Evolutionary conservation across 1,140 invertebrate species (phyloP).

Genomic region (Nasonia vitripennis): DNA sequence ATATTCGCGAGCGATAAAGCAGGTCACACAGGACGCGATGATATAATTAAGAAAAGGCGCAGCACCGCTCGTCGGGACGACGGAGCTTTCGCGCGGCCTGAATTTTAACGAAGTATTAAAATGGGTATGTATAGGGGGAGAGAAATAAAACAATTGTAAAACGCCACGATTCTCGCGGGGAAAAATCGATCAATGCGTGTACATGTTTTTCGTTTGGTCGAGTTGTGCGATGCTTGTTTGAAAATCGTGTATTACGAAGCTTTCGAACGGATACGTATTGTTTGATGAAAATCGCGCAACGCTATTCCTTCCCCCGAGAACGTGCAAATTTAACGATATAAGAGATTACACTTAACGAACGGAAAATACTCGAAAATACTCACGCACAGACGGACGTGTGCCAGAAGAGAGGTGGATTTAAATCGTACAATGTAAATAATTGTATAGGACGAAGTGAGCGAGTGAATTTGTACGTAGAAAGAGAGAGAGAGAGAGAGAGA

Average conservation of each 20-base stretch:
- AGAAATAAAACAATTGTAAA: not conserved
- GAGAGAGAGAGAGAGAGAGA: no score
- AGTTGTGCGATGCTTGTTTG: no score
- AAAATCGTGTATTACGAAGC: no score
- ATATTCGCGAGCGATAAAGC: slow-evolving; percentile 8
- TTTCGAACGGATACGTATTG: no score
- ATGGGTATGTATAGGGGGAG: not conserved
- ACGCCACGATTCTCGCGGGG: not conserved
- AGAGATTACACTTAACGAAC: slow-evolving; percentile 12
- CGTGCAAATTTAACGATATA: not conserved
- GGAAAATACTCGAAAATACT: not conserved
- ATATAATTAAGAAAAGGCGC: slow-evolving; percentile 18
- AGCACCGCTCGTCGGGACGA: not conserved
- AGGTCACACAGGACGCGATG: slow-evolving; percentile 12
- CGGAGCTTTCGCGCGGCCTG: not conserved
- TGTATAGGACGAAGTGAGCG: slow-evolving; percentile 66
- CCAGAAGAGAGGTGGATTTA: not conserved
- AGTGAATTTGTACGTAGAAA: slow-evolving; percentile 58
- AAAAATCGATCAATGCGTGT: not conserved
- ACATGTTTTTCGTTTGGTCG: not conserved
- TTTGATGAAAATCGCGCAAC: no score
- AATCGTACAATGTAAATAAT: slow-evolving; percentile 69
- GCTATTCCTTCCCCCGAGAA: slow-evolving; percentile 32
- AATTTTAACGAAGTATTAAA: slow-evolving; percentile 22
- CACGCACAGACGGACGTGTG: not conserved